Base-by-base conservation (phyloP, 2,797 vertebrate genomes). In the Momotus momota region DNA sequence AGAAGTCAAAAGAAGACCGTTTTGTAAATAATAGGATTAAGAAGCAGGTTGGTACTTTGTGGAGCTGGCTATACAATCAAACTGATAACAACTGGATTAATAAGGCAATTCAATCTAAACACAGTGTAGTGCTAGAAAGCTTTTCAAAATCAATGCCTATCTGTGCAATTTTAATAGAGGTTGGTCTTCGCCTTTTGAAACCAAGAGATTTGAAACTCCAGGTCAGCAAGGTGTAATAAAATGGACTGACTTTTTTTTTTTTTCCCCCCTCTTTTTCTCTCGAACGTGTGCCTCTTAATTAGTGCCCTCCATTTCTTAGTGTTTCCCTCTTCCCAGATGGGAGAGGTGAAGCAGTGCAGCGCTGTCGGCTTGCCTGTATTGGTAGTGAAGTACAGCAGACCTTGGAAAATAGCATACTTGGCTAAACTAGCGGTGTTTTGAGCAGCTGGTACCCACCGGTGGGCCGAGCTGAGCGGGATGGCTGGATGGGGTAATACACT, bases 101-200 rank as follows among this genome's bases (percentile, higher is more conserved):
- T 95, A 93, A 95, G 78, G 86, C 96, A 96, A 96, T 95, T 84
- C 92, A 94, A 48, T 96, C 93, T 90, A 73, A 96, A 90, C 95
- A 79, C n/a, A n/a, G 61, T 88, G 49, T 73, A 91, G 95, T 93
- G 52, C 81, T 91, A 89, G 88, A 93, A 93, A 95, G 86, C 93
- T 96, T 97, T 97, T 95, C 85, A 95, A 94, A 97, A 98, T 98
- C 97, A 92, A 79, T 96, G 95, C 85, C 45, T 93, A 92, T 95
- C 97, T 81, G 75, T 92, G 82, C 95, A 93, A 55, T 94, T 96
- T 97, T 97, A 97, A 97, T 96, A 82, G 84, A 91, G 93, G 78
- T 86, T 98, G 94, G 97, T 97, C 97, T 97, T 96, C 90, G 86
- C 91, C 85, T 98, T 97, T 93, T 96, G 97, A 98, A 96, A 90